Evolutionary conservation across 2,888 invertebrate genomes (phyloP).

Genomic region (Abrostola tripartita): DNA sequence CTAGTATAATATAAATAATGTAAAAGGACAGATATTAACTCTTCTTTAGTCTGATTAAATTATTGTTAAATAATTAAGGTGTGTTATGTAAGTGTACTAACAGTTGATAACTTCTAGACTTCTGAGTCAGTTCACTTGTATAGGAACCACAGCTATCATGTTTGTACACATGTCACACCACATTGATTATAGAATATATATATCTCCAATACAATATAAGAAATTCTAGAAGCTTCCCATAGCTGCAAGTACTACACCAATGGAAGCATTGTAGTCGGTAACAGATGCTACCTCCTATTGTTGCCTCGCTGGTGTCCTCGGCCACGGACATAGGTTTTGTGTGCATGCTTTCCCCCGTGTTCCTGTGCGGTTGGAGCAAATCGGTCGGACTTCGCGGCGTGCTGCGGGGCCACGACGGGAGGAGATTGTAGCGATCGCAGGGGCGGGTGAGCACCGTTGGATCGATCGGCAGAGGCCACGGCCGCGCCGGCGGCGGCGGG

Average conservation of each 20-base stretch:
- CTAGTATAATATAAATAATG: too few relatives aligned
- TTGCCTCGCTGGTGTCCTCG: conserved; percentile 71
- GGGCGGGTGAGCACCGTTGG: conserved; percentile 39
- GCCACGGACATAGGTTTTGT: conserved; percentile 79
- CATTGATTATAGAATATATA: conserved; percentile 3
- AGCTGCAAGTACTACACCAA: too few relatives aligned
- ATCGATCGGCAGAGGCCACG: conserved; percentile 36
- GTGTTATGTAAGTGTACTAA: too few relatives aligned
- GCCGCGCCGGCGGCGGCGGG: conserved; percentile 38
- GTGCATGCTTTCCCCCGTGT: conserved; percentile 68
- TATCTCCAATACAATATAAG: background rate
- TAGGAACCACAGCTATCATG: background rate
- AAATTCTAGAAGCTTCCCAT: too few relatives aligned
- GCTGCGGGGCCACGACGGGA: conserved; percentile 45
- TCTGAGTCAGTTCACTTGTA: background rate
- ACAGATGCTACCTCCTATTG: conserved; percentile 55
- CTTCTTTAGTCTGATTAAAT: too few relatives aligned
- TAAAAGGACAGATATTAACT: too few relatives aligned
- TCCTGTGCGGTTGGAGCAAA: conserved; percentile 62
- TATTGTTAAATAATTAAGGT: too few relatives aligned
- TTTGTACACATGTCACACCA: background rate
- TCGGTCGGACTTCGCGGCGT: conserved; percentile 63
- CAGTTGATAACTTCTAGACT: conserved; percentile 10
- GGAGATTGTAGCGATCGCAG: conserved; percentile 40
- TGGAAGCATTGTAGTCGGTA: conserved; percentile 2